Conservation (phyloP, 2,888 invertebrate species). For the Ectemnius continuus region DNA sequence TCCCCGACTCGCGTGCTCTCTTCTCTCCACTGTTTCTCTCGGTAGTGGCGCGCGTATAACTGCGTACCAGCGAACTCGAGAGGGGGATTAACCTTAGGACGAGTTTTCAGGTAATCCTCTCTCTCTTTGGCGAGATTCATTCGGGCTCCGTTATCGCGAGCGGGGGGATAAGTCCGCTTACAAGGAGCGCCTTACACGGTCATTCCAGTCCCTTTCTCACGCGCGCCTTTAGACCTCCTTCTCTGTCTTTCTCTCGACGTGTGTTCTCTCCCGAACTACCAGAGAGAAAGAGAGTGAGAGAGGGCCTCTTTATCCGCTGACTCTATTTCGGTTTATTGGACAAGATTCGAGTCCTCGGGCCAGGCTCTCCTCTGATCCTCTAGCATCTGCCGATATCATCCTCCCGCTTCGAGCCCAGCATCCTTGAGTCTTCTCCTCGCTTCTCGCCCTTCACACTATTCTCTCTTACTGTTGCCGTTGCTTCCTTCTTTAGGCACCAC, state of each 20-base stretch:
- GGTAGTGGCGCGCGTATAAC: constrained; percentile 47
- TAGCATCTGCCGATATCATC: constrained; percentile 30
- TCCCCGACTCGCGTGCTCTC: constrained; percentile 5
- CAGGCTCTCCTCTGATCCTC: constrained; percentile 16
- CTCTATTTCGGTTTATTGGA: constrained; percentile 57
- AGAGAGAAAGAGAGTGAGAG: too few relatives aligned
- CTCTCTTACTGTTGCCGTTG: neutral
- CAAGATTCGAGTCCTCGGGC: constrained; percentile 8
- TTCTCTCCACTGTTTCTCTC: constrained; percentile 26
- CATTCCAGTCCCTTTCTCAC: constrained; percentile 38
- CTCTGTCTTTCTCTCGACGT: constrained; percentile 10
- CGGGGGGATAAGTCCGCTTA: constrained; percentile 45
- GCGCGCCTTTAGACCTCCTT: neutral
- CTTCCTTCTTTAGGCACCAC: neutral
- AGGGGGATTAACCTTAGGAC: constrained; percentile 54
- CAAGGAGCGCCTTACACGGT: constrained; percentile 38
- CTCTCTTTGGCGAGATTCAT: constrained; percentile 45
- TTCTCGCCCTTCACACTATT: neutral
- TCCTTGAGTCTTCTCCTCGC: constrained; percentile 3
- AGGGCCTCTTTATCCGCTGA: constrained; percentile 47
- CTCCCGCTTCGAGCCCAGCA: constrained; percentile 3
- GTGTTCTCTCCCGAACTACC: neutral
- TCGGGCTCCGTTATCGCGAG: constrained; percentile 47
- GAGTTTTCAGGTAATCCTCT: constrained; percentile 57
- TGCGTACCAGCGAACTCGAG: constrained; percentile 48